These are phyloP conservation scores for Trichoplusia ni DNA, from an alignment of 1,140 invertebrate genomes.

Conservation along the genomic window DNA sequence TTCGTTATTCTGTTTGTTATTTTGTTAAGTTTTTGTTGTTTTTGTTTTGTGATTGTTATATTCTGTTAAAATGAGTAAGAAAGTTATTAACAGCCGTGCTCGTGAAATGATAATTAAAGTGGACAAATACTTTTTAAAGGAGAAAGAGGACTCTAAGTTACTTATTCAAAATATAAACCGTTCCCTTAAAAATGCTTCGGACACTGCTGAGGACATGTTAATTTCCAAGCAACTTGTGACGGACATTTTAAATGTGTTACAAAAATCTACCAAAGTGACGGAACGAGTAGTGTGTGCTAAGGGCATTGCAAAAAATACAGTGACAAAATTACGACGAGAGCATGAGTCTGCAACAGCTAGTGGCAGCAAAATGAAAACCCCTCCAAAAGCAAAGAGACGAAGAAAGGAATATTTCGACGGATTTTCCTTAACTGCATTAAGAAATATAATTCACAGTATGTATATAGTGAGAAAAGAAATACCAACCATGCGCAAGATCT, in stretches of 20 bases:
- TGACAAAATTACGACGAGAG: slow-evolving; percentile 21
- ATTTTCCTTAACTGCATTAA: slow-evolving; percentile 25
- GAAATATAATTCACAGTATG: slow-evolving; percentile 31
- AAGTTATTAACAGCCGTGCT: no score
- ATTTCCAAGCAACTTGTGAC: slow-evolving; percentile 18
- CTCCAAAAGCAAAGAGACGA: slow-evolving; percentile 22
- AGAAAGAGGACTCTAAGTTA: no score
- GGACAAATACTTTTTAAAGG: no score
- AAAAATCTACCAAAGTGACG: slow-evolving; percentile 15
- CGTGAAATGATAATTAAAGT: no score
- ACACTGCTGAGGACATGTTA: not conserved
- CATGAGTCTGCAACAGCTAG: slow-evolving; percentile 4
- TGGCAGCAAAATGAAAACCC: slow-evolving; percentile 31
- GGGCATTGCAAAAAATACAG: slow-evolving; percentile 22
- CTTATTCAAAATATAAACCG: no score
- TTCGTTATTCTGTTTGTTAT: no score
- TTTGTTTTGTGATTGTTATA: no score
- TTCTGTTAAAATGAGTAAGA: no score
- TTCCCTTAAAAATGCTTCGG: not conserved
- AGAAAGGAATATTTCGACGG: slow-evolving; percentile 31
- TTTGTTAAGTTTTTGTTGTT: no score
- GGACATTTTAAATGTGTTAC: slow-evolving; percentile 3
- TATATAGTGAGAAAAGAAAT: slow-evolving; percentile 34
- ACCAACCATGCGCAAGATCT: slow-evolving; percentile 30
- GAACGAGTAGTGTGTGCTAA: slow-evolving; percentile 6